Evolutionary conservation across 2,888 invertebrate genomes (phyloP), one percentile per base, ranked within the genome.

Genomic region (Harpalus rufipes): DNA sequence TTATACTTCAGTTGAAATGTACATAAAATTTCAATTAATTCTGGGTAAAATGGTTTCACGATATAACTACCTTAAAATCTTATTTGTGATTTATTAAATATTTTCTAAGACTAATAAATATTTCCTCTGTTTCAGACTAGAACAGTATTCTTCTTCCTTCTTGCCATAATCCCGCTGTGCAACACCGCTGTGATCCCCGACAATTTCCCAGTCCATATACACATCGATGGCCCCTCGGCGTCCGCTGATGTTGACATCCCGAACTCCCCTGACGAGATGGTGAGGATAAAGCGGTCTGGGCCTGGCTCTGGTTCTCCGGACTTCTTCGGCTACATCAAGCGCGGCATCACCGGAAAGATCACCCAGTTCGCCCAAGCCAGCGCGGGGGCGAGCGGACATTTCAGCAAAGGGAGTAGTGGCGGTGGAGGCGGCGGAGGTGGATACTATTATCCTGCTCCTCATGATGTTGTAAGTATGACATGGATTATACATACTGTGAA

Each of bases 281-380:
- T 84, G 14, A 51, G 84, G 63, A 85, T 85, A 56, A 85, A 85
- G 41, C 87, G 89, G 68, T 86, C 10, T 88, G 72, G 72, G 7
- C 85, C 10, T 88, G 72, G 72, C 4, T 92, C 89, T 91, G 92
- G 86, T 84, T 90, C 89, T n/a, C 90, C 90, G n/a, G 89, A 90
- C 72, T 86, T 89, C 85, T 86, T 93, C 32, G 88, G 91, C 2
- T 90, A 91, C 6, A 91, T 92, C 58, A 92, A 92, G 8, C 92
- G 92, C 0, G 90, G 91, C 0, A 88, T 94, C 25, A 92, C 92
- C 87, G 92, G 91, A 81, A 94, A 93, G 88, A 89, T 94, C 0
- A 92, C 92, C 0, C 89, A 92, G 41, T 88, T 94, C 14, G 93
- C 93, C 0, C 92, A 92, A 87, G 93, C 93, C 0, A 94, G 94